Percentiles rank a stretch among this genome's conserved stretches.
phyloP scores from a whole-genome alignment of 1,140 invertebrate genomes.

The Matsumurasca onukii region DNA sequence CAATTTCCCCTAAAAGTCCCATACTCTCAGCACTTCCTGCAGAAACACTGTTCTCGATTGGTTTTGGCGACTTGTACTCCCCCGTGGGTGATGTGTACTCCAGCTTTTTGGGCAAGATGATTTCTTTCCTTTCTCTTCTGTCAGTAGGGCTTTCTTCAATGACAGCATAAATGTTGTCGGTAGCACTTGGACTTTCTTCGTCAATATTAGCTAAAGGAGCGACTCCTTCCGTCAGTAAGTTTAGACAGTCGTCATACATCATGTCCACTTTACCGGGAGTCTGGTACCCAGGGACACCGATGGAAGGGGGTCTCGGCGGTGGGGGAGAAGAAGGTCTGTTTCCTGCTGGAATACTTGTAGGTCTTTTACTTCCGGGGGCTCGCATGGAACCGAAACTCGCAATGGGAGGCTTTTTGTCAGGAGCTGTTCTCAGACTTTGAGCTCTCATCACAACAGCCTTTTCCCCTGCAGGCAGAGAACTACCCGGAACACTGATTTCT shows the following conservation, averaged over 20 bases:
- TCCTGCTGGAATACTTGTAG: slow-evolving; percentile 64
- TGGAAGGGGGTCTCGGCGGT: slow-evolving; percentile 59
- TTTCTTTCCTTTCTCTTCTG: slow-evolving; percentile 34
- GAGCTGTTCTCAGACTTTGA: slow-evolving; percentile 70
- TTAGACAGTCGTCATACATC: slow-evolving; percentile 74
- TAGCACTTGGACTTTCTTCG: slow-evolving; percentile 57
- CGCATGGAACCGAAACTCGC: slow-evolving; percentile 80
- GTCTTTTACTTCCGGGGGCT: slow-evolving; percentile 61
- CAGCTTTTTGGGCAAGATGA: slow-evolving; percentile 28
- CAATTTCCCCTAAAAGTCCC: slow-evolving; percentile 78
- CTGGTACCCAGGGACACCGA: slow-evolving; percentile 55
- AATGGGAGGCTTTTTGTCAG: slow-evolving; percentile 56
- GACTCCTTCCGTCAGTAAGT: slow-evolving; percentile 53
- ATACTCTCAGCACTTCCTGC: slow-evolving; percentile 59
- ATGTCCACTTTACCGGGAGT: slow-evolving; percentile 46
- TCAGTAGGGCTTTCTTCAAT: slow-evolving; percentile 69
- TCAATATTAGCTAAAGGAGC: slow-evolving; percentile 60
- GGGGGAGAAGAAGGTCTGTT: slow-evolving; percentile 62
- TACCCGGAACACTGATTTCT: slow-evolving; percentile 59
- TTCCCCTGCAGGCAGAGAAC: slow-evolving; percentile 47
- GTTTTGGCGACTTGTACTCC: slow-evolving; percentile 34
- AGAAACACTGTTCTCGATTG: slow-evolving; percentile 36
- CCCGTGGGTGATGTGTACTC: slow-evolving; percentile 54
- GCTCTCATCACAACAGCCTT: slow-evolving; percentile 65
- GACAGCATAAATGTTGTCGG: slow-evolving; percentile 82